A percentile compares a stretch with the other conserved stretches of the same genome.
These are phyloP conservation scores for Melitaea cinxia DNA, from an alignment of 1,140 invertebrate species.

Conservation along the genomic window DNA sequence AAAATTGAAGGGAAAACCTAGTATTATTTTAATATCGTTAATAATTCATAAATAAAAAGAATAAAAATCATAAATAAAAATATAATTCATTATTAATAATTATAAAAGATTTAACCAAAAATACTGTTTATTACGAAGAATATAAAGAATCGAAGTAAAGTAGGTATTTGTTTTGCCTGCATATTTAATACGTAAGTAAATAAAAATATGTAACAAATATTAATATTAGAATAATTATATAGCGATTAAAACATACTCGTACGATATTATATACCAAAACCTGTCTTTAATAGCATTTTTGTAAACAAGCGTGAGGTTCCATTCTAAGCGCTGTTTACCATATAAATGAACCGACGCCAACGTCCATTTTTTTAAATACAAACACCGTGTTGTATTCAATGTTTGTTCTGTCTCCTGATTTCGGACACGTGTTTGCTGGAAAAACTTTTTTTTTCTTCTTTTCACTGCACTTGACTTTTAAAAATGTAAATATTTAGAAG, in stretches of 20 bases:
- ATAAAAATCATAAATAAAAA: too few species aligned
- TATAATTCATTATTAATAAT: too few species aligned
- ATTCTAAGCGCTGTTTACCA: slow-evolving; percentile 76
- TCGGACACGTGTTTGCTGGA: slow-evolving; percentile 34
- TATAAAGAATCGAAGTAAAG: too few species aligned
- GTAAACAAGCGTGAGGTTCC: slow-evolving; percentile 66
- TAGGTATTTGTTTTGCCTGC: too few species aligned
- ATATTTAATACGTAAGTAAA: too few species aligned
- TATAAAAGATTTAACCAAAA: too few species aligned
- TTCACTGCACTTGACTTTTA: slow-evolving; percentile 23
- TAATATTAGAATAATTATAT: too few species aligned
- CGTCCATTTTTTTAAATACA: slow-evolving; percentile 66
- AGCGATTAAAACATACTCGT: not conserved
- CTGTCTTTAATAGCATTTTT: slow-evolving; percentile 43
- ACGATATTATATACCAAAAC: not conserved
- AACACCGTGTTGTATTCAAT: slow-evolving; percentile 59
- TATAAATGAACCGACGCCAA: slow-evolving; percentile 63
- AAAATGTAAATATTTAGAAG: not conserved
- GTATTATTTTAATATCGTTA: too few species aligned
- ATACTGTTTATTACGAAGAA: too few species aligned
- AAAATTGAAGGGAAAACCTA: too few species aligned
- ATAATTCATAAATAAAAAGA: too few species aligned
- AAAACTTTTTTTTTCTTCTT: slow-evolving; percentile 21
- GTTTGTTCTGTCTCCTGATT: slow-evolving; percentile 54
- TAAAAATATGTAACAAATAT: too few species aligned